Evolutionary conservation across 1,140 invertebrate species (phyloP).

Genomic region (Drosophila bipectinata): DNA sequence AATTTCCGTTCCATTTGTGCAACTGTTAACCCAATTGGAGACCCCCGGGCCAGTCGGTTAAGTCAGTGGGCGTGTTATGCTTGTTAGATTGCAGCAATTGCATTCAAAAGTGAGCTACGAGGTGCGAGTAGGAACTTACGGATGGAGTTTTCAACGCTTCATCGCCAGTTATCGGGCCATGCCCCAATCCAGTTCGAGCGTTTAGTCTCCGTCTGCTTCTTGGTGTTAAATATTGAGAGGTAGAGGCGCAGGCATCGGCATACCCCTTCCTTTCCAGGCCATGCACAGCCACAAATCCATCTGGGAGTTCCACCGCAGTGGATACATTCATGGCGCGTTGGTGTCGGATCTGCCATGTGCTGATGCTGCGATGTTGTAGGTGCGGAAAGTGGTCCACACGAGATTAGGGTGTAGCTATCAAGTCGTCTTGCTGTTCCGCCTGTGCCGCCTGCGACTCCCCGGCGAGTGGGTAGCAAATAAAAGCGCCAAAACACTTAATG

Average conservation of each 20-base stretch:
- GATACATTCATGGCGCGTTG: slow-evolving; percentile 55
- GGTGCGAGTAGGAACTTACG: neutral
- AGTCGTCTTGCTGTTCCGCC: slow-evolving; percentile 45
- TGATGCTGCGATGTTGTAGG: slow-evolving; percentile 59
- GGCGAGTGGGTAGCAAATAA: slow-evolving; percentile 71
- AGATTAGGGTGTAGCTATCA: slow-evolving; percentile 75
- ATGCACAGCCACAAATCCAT: slow-evolving; percentile 16
- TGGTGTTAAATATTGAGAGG: slow-evolving; percentile 49
- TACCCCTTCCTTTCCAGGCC: slow-evolving; percentile 35
- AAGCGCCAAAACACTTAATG: slow-evolving; percentile 77
- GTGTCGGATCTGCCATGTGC: slow-evolving; percentile 47
- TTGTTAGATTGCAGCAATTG: slow-evolving; percentile 53
- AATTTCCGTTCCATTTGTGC: slow-evolving; percentile 73
- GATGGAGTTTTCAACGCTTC: slow-evolving; percentile 42
- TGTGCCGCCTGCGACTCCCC: slow-evolving; percentile 26
- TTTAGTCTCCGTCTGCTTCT: slow-evolving; percentile 33
- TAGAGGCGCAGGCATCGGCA: slow-evolving; percentile 10
- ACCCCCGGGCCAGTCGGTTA: slow-evolving; percentile 35
- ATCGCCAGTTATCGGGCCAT: slow-evolving; percentile 41
- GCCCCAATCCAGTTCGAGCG: slow-evolving; percentile 46
- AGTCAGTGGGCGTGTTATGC: slow-evolving; percentile 51
- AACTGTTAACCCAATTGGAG: slow-evolving; percentile 60
- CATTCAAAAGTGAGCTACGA: slow-evolving; percentile 26
- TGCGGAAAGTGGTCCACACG: slow-evolving; percentile 75
- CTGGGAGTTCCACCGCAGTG: slow-evolving; percentile 68